A percentile compares a stretch with the other conserved stretches of the same genome.
Evolutionary conservation across 37 sponge, comb jelly and placozoan species (phyloP).

Genomic region (Halisarca cf. caerulea): DNA sequence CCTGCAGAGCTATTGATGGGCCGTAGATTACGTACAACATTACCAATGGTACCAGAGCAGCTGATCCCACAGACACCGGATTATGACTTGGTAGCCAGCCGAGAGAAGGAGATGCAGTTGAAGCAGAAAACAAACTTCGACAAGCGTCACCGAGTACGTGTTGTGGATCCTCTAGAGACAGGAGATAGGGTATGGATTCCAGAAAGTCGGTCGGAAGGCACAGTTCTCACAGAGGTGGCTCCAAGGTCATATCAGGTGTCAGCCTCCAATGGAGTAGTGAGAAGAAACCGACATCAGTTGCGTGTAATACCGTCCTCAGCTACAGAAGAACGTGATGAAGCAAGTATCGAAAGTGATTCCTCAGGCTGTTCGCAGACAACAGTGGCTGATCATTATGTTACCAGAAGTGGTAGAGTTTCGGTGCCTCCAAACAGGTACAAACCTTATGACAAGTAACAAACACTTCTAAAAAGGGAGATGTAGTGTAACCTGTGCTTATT

Average conservation of each 20-base stretch:
- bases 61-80: conserved; percentile 30
- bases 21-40: conserved; percentile 31
- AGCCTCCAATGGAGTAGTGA: not conserved
- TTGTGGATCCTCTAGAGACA: too few species aligned
- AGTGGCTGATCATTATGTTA: not conserved
- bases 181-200: conserved; percentile 49
- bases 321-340: too few species aligned
- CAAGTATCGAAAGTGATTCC: not conserved
- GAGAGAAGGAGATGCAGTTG: conserved; percentile 21
- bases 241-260: conserved; percentile 32
- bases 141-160: conserved; percentile 3
- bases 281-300: conserved; percentile 35
- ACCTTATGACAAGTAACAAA: too few species aligned
- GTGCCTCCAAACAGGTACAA: not conserved
- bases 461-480: too few species aligned
- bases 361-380: not conserved
- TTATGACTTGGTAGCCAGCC: not conserved
- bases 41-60: conserved; percentile 29
- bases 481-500: too few species aligned
- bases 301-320: not conserved
- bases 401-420: not conserved
- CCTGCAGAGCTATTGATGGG: conserved; percentile 53
- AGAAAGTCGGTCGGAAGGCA: not conserved
- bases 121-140: conserved; percentile 30
- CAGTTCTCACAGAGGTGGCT: conserved; percentile 10